Conservation (phyloP, 2,888 invertebrate species). For the Drosophila prostipennis region DNA sequence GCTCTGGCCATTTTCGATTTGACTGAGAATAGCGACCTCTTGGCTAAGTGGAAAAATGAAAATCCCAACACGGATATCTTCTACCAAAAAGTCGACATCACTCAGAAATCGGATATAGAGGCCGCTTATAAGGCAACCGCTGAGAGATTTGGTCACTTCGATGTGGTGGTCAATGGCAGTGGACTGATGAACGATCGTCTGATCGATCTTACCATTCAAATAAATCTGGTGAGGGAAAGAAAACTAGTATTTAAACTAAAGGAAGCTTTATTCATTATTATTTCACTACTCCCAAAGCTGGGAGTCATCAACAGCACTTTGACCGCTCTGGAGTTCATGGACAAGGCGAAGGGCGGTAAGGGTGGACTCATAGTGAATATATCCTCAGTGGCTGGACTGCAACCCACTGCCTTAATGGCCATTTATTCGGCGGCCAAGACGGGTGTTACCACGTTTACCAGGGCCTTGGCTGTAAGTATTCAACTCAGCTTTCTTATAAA, state of each 20-base stretch:
- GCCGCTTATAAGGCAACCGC: constrained; percentile 61
- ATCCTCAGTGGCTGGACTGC: constrained; percentile 81
- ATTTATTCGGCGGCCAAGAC: constrained; percentile 83
- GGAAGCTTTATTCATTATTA: neutral
- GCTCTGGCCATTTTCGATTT: constrained; percentile 78
- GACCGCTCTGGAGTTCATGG: constrained; percentile 83
- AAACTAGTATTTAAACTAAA: neutral
- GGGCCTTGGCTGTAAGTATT: constrained; percentile 75
- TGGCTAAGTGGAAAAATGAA: constrained; percentile 51
- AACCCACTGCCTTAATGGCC: constrained; percentile 65
- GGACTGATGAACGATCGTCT: constrained; percentile 78
- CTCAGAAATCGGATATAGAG: constrained; percentile 70
- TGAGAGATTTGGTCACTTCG: constrained; percentile 67
- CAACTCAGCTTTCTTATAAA: no score
- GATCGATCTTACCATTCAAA: constrained; percentile 74
- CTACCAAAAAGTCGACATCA: constrained; percentile 75
- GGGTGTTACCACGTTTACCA: constrained; percentile 83
- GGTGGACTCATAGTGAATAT: constrained; percentile 84
- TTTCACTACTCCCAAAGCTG: constrained; percentile 71
- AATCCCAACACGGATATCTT: constrained; percentile 57
- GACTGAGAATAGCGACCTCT: constrained; percentile 54
- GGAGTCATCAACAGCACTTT: constrained; percentile 84
- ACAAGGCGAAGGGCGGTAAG: constrained; percentile 81
- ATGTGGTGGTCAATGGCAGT: constrained; percentile 81
- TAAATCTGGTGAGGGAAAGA: constrained; percentile 84